Conservation (phyloP, 2,888 invertebrate genomes). For the Drosophila buzzatii region DNA sequence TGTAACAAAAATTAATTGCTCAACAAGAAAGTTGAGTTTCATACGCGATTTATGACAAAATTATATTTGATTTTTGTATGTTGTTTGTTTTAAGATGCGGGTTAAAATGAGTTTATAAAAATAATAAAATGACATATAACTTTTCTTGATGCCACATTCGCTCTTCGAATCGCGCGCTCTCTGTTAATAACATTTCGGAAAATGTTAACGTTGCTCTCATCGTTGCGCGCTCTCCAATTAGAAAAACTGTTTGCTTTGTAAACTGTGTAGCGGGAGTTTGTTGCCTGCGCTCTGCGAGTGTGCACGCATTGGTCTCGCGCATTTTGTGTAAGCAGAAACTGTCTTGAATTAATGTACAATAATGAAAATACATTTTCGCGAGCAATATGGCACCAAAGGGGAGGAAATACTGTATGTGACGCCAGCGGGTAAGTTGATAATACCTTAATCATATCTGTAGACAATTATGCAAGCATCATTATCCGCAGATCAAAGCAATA, state of each 20-base stretch:
- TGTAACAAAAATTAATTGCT: not conserved
- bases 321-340: conserved; percentile 19
- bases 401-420: conserved; percentile 85
- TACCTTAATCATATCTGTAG: not conserved
- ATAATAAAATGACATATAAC: not conserved
- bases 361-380: conserved; percentile 85
- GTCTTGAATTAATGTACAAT: conserved; percentile 46
- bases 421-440: conserved; percentile 82
- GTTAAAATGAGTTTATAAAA: not conserved
- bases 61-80: not conserved
- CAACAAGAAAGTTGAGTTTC: not conserved
- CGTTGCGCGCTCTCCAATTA: not conserved
- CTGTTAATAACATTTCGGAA: not conserved
- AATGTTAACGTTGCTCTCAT: not conserved
- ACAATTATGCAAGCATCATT: conserved; percentile 24
- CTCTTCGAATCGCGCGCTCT: conserved; percentile 12
- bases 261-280: conserved; percentile 29
- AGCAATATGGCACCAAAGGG: conserved; percentile 85
- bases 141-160: not conserved
- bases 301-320: conserved; percentile 14
- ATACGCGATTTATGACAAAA: not conserved
- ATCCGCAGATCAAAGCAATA: conserved; percentile 83
- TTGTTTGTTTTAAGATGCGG: not conserved
- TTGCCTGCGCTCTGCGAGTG: conserved; percentile 32
- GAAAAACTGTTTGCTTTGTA: conserved; percentile 2